A percentile compares a stretch with the other conserved stretches of the same genome.
These are phyloP conservation scores for Theristicus caerulescens DNA, from an alignment of 2,113 vertebrate species.

Conservation along the genomic window DNA sequence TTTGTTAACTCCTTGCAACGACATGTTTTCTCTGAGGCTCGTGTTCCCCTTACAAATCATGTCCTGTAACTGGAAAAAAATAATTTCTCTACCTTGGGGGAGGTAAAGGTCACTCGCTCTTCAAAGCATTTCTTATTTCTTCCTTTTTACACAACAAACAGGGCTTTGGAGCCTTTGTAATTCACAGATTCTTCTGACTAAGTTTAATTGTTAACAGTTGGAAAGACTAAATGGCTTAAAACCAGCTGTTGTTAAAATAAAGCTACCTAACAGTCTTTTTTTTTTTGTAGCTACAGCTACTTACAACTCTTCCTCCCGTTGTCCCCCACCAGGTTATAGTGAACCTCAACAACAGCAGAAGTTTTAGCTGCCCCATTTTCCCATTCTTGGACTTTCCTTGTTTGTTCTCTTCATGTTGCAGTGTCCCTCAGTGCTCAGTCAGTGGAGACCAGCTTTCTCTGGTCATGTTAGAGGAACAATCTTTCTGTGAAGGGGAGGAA, in stretches of 20 bases:
- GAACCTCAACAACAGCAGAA: background rate
- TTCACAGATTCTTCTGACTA: background rate
- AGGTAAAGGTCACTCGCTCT: background rate
- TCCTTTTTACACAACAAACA: background rate
- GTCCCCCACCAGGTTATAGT: background rate
- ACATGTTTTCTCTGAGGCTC: background rate
- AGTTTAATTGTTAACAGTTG: background rate
- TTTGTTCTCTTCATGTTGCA: background rate
- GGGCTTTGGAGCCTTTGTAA: background rate
- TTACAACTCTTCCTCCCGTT: background rate
- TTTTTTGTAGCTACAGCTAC: background rate
- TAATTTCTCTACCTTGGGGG: background rate
- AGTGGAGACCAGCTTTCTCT: background rate
- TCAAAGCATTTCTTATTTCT: background rate
- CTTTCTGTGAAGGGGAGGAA: fast-evolving
- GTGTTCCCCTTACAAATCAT: background rate
- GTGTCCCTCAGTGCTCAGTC: background rate
- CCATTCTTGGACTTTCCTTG: background rate
- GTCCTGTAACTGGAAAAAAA: background rate
- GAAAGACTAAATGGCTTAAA: background rate
- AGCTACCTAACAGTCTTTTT: background rate
- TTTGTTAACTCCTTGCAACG: background rate
- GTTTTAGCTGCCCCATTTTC: background rate
- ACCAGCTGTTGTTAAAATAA: background rate
- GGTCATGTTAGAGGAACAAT: background rate